Conservation (phyloP, 2,113 vertebrate species). For the Oreamnos americanus region DNA sequence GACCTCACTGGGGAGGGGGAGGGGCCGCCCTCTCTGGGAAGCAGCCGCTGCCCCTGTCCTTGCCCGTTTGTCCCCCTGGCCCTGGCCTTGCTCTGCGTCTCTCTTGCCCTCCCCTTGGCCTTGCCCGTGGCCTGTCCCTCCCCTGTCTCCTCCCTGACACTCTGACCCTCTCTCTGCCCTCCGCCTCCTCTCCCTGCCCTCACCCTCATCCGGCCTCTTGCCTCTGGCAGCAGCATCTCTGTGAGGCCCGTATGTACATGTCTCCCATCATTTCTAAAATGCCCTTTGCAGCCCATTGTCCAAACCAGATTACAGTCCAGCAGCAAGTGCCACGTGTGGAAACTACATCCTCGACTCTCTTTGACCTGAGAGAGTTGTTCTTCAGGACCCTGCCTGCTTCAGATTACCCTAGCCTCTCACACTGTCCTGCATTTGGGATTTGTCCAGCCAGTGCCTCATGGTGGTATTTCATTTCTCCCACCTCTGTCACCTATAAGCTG, state of each 20-base stretch:
- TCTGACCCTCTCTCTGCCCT: not conserved
- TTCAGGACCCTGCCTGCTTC: not conserved
- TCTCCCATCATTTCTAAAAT: not conserved
- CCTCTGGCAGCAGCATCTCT: not conserved
- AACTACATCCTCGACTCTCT: not conserved
- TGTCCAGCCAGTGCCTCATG: accelerated
- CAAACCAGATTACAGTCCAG: not conserved
- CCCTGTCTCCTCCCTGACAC: not conserved
- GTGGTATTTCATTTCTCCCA: not conserved
- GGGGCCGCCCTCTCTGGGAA: not conserved
- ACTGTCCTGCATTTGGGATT: not conserved
- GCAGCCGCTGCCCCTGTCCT: not conserved
- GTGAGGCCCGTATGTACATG: not conserved
- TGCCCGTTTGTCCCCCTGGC: not conserved
- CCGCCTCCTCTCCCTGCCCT: not conserved
- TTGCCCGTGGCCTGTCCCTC: accelerated
- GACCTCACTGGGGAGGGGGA: no score
- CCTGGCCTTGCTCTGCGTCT: not conserved
- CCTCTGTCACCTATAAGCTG: not conserved
- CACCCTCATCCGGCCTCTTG: not conserved
- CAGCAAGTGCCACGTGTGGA: accelerated
- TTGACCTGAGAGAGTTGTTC: not conserved
- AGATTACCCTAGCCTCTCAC: not conserved
- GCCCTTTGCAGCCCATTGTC: not conserved
- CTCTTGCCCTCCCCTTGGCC: not conserved